Conservation (phyloP, 2,797 vertebrate species). For the Schizopygopsis pylzovi region DNA sequence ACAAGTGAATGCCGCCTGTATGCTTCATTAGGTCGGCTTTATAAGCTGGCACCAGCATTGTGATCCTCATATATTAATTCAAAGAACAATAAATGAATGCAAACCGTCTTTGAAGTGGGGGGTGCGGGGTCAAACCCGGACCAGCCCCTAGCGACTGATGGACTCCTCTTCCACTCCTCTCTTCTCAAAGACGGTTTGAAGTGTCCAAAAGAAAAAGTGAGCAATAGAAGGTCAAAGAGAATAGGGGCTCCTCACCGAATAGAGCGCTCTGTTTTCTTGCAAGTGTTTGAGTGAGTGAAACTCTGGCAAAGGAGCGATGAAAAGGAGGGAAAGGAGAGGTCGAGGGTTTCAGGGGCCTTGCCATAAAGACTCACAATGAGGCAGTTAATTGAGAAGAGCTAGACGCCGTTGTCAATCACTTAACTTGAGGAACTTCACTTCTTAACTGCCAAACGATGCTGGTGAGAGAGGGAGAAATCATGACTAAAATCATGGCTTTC, state of each 20-base stretch:
- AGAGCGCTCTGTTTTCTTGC: conserved; percentile 95
- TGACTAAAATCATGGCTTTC: not conserved
- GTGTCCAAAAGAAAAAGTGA: conserved; percentile 79
- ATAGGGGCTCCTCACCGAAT: conserved; percentile 89
- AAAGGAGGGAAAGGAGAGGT: conserved; percentile 72
- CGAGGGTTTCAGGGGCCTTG: conserved; percentile 62
- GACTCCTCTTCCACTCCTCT: conserved; percentile 90
- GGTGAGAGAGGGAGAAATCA: conserved; percentile 15
- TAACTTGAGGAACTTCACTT: conserved; percentile 80
- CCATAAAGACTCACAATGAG: conserved; percentile 96
- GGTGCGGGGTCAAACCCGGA: conserved; percentile 90
- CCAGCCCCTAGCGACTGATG: conserved; percentile 96
- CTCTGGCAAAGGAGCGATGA: conserved; percentile 74
- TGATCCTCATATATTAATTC: conserved; percentile 99
- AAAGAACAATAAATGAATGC: conserved; percentile 99
- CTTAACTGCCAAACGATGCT: conserved; percentile 50
- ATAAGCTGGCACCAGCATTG: conserved; percentile 98
- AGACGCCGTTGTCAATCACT: conserved; percentile 99
- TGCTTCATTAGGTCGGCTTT: conserved; percentile 99
- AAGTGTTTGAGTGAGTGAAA: conserved; percentile 90
- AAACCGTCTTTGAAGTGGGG: conserved; percentile 98
- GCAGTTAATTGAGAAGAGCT: conserved; percentile 99
- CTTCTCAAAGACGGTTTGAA: conserved; percentile 88
- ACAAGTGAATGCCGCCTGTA: conserved; percentile 98
- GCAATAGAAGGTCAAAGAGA: conserved; percentile 99